phyloP scores from a whole-genome alignment of 2,113 vertebrate genomes.

The Rutilus rutilus region DNA sequence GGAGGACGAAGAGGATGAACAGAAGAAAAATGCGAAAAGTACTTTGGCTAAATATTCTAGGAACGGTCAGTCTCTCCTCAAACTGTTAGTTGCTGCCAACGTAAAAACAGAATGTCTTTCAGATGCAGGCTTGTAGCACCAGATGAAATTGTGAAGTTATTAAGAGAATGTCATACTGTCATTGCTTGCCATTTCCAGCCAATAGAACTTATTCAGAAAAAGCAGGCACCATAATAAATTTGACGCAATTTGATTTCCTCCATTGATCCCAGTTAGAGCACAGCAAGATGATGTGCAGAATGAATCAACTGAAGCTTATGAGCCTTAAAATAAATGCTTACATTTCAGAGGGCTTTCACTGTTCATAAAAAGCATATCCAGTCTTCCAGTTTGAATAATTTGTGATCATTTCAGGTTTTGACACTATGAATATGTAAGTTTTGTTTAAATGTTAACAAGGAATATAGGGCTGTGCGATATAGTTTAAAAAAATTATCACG shows the following conservation, averaged over 20 bases:
- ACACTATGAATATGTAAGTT: neutral
- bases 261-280: conserved; percentile 17
- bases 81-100: conserved; percentile 53
- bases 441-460: neutral
- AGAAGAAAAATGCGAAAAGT: conserved; percentile 59
- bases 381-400: neutral
- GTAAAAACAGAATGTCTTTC: neutral
- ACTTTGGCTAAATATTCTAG: conserved; percentile 67
- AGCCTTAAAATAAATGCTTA: neutral
- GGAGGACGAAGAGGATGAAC: conserved; percentile 66
- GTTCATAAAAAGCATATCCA: neutral
- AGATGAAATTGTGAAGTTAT: neutral
- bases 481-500: too few species aligned
- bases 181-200: conserved; percentile 3
- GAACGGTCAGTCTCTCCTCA: conserved; percentile 68
- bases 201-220: neutral
- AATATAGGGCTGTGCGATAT: too few species aligned
- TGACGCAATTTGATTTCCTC: neutral
- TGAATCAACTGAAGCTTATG: neutral
- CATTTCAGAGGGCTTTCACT: conserved; percentile 15
- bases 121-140: neutral
- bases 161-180: neutral
- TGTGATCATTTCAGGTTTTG: neutral
- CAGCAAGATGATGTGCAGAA: neutral
- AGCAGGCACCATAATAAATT: neutral